These are phyloP conservation scores for Odontomachus brunneus DNA, from an alignment of 1,140 invertebrate genomes.

Conservation along the genomic window DNA sequence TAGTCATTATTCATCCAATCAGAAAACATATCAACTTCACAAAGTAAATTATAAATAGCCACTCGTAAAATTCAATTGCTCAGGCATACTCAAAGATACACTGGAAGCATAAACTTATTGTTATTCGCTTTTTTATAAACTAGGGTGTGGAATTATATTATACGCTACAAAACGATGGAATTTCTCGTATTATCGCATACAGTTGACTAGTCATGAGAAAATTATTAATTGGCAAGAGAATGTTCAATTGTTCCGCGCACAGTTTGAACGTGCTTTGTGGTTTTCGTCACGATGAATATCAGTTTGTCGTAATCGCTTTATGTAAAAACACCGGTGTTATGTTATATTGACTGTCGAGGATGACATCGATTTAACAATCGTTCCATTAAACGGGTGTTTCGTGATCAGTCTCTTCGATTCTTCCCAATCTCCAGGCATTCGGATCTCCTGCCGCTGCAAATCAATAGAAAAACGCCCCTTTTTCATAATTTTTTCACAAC, in stretches of 20 bases:
- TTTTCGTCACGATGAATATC: conserved; percentile 60
- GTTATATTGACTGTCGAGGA: conserved; percentile 81
- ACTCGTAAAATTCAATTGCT: conserved; percentile 57
- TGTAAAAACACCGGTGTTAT: conserved; percentile 73
- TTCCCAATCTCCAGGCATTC: conserved; percentile 92
- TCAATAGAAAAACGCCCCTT: conserved; percentile 53
- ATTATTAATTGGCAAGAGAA: conserved; percentile 74
- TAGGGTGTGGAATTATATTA: conserved; percentile 68
- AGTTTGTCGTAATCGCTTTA: conserved; percentile 67
- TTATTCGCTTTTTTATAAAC: conserved; percentile 66
- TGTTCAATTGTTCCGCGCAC: conserved; percentile 75
- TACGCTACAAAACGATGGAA: conserved; percentile 67
- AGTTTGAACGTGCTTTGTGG: conserved; percentile 68
- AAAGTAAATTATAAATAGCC: conserved; percentile 64
- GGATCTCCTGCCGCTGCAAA: conserved; percentile 89
- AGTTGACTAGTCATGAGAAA: conserved; percentile 66
- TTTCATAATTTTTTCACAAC: neutral
- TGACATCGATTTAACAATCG: conserved; percentile 72
- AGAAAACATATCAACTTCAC: conserved; percentile 52
- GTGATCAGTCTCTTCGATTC: conserved; percentile 93
- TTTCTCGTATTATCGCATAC: conserved; percentile 60
- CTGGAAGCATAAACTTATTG: conserved; percentile 74
- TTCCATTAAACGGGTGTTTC: conserved; percentile 91
- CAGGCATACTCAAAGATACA: conserved; percentile 61
- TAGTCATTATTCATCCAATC: conserved; percentile 45